Conservation (phyloP, 2,888 invertebrate genomes). For the Tetragonula carbonaria region DNA sequence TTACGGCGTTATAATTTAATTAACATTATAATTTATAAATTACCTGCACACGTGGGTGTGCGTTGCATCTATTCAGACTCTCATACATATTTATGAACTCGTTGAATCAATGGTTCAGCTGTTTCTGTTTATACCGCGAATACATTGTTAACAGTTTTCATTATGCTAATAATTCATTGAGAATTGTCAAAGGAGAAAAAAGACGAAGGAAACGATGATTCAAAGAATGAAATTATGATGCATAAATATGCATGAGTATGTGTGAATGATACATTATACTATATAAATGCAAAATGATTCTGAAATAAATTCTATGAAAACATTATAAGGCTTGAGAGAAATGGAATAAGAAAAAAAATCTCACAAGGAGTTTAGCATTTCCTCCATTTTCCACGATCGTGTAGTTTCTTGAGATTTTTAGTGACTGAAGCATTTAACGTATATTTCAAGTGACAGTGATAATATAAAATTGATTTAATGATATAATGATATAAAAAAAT, state of each 20-base stretch:
- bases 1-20: not conserved
- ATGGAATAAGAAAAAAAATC: not conserved
- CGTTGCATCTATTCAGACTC: slow-evolving; percentile 2
- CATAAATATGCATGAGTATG: not conserved
- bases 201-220: not conserved
- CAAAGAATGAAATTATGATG: not conserved
- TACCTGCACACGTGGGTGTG: not conserved
- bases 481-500: not conserved
- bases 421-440: not conserved
- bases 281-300: not conserved
- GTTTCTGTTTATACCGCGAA: not conserved
- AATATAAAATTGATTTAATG: not conserved
- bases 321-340: not conserved
- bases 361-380: not conserved
- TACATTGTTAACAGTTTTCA: slow-evolving; percentile 7
- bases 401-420: not conserved
- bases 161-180: slow-evolving; percentile 1
- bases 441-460: not conserved
- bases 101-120: slow-evolving; percentile 2
- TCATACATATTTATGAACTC: slow-evolving; percentile 20
- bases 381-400: not conserved
- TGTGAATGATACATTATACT: not conserved
- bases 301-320: not conserved
- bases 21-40: slow-evolving; percentile 4
- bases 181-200: not conserved